Percentiles rank a stretch among this genome's conserved stretches.
Conservation (phyloP, 2,113 vertebrate species). For the Prinia subflava region DNA sequence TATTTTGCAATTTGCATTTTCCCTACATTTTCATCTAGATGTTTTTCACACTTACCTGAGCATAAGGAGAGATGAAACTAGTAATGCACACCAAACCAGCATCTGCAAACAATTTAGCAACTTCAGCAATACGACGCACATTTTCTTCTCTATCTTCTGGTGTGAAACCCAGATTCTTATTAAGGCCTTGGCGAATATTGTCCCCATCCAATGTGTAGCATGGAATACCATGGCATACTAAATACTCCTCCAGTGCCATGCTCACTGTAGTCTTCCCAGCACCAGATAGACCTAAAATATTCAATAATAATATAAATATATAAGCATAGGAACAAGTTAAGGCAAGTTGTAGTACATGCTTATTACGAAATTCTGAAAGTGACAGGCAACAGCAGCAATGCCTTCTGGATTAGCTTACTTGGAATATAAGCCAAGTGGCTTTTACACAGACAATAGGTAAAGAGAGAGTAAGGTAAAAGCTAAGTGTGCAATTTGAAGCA, state of each 20-base stretch:
- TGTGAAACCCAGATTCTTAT: constrained; percentile 95
- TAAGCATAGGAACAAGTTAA: not conserved
- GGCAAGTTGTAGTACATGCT: not conserved
- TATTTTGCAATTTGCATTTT: not conserved
- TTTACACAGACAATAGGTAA: not conserved
- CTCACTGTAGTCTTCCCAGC: constrained; percentile 98
- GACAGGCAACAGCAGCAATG: not conserved
- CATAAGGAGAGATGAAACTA: constrained; percentile 96
- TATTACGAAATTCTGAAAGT: not conserved
- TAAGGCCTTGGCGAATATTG: constrained; percentile 96
- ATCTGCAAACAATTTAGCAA: constrained; percentile 95
- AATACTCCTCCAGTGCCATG: constrained; percentile 96
- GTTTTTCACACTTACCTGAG: constrained; percentile 75
- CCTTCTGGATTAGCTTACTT: not conserved
- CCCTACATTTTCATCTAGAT: not conserved
- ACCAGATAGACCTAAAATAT: constrained; percentile 85
- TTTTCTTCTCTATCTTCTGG: constrained; percentile 97
- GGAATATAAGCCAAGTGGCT: not conserved
- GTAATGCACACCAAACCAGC: constrained; percentile 95
- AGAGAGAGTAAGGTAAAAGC: not conserved
- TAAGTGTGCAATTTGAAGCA: not conserved
- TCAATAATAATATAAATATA: not conserved
- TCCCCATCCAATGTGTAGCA: constrained; percentile 97
- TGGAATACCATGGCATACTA: constrained; percentile 96
- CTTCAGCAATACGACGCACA: constrained; percentile 94